Evolutionary conservation across 2,113 vertebrate genomes (phyloP).

Genomic region (Equus przewalskii): DNA sequence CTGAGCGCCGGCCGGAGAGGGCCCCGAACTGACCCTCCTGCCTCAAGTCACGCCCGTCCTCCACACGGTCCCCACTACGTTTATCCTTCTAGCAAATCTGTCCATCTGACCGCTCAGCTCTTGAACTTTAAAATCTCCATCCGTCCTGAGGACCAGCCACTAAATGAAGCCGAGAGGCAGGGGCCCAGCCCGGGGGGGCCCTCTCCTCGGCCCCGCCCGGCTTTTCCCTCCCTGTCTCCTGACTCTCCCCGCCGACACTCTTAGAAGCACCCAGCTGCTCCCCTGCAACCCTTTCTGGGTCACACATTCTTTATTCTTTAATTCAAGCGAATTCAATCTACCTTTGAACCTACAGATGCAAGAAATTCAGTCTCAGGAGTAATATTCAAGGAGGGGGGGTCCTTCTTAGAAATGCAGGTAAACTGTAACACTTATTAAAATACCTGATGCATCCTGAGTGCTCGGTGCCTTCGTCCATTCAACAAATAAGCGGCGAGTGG

Average conservation of each 20-base stretch:
- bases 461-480: fast-evolving
- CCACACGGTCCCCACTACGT: too few species aligned
- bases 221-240: not conserved
- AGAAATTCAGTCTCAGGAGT: not conserved
- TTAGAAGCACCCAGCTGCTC: too few species aligned
- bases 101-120: not conserved
- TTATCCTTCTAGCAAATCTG: not conserved
- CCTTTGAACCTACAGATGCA: not conserved
- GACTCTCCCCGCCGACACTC: not conserved
- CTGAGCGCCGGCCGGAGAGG: not conserved
- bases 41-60: not conserved
- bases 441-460: fast-evolving
- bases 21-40: not conserved
- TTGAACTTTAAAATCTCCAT: not conserved
- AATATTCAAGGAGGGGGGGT: not conserved
- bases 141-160: not conserved
- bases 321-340: not conserved
- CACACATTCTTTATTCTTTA: not conserved
- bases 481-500: fast-evolving
- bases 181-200: not conserved
- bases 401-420: not conserved
- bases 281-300: not conserved
- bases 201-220: not conserved
- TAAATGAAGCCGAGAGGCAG: too few species aligned
- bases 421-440: not conserved